Base-by-base conservation (phyloP, 1,140 invertebrate genomes). In the Ditylenchus dipsaci region DNA sequence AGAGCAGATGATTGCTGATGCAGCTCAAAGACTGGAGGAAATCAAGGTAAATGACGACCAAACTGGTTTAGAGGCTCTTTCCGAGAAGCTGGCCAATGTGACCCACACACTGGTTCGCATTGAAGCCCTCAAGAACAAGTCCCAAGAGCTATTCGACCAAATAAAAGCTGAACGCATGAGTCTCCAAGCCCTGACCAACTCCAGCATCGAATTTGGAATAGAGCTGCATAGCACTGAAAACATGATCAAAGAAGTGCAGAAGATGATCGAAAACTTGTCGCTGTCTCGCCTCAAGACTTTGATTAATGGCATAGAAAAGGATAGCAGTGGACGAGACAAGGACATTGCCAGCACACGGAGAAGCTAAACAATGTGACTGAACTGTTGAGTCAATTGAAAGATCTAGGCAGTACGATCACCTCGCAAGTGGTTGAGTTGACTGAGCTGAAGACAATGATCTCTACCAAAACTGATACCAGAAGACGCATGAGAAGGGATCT, bases 291-390 rank as follows among this genome's bases (percentile, higher is more conserved):
- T 73, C 19, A 69, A 69, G 26, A 33, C 68, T n/a, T 29, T 73
- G 26, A 64, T 73, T 27, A 64, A 75, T 63, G 72, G 72, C 17
- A 67, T 73, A n/a, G 72, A 67, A 38, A 73, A 73, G 27, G 72
- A 73, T 59, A 56, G 23, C 26, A 26, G 21, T 26, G 15, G 58
- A 13, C n/a, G 57, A 26, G 49, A 73, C 21, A 57, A 56, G 42
- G 27, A n/a, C 29, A 57, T 73, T 45, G 21, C 42, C 19, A 21
- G 13, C 23, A 27, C 53, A 7, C 21, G 29, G 33, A 26, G n/a
- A 19, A 76, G n/a, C 19, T 23, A 13, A 57, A 29, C 0, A 72
- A 73, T 23, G 21, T 60, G n/a, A 61, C 15, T 21, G 56, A 73
- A 15, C 30, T 73, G 27, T 45, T 69, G 17, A 49, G 58, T 17